Conservation (phyloP, 2,797 vertebrate species). For the Tenualosa ilisha region DNA sequence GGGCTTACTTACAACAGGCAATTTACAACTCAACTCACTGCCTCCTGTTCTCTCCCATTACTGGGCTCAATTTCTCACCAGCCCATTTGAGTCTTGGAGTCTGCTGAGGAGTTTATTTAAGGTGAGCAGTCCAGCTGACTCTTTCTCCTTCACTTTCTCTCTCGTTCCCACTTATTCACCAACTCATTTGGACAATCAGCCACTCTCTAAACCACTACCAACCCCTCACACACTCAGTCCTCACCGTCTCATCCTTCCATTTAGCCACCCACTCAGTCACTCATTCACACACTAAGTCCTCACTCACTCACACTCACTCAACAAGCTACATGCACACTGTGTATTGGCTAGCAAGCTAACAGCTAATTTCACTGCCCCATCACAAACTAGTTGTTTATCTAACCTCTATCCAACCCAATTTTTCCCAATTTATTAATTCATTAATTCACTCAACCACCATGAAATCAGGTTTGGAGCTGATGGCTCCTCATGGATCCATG, state of each 20-base stretch:
- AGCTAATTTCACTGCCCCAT: no score
- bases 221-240: background rate
- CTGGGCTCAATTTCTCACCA: background rate
- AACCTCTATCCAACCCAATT: no score
- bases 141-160: background rate
- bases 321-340: no score
- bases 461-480: background rate
- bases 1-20: constrained; percentile 13
- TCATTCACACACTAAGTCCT: constrained; percentile 21
- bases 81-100: background rate
- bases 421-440: background rate
- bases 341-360: no score
- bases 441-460: background rate
- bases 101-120: background rate
- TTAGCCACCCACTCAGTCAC: constrained; percentile 48
- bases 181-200: background rate
- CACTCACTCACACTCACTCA: constrained; percentile 49
- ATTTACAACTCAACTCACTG: background rate
- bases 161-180: background rate
- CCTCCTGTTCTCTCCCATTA: background rate
- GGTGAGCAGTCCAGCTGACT: background rate
- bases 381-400: no score
- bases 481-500: background rate
- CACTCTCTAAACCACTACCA: background rate
- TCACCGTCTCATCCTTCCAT: no score